A percentile compares a stretch with the other conserved stretches of the same genome.
phyloP scores from a whole-genome alignment of 2,113 vertebrate species.

The Cyrtonyx montezumae region DNA sequence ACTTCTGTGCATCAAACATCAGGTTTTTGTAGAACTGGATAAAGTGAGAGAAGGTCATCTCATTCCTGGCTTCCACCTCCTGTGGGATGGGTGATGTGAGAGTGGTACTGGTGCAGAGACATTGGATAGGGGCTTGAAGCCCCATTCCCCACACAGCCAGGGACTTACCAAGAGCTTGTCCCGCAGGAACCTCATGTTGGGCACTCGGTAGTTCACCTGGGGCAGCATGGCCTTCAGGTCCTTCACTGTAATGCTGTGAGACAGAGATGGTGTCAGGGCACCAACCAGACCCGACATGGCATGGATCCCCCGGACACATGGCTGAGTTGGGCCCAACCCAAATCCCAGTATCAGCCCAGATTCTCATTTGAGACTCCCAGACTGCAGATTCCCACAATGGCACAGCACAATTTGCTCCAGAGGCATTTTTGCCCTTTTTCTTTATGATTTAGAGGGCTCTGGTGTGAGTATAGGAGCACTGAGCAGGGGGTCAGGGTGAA shows the following conservation, averaged over 20 bases:
- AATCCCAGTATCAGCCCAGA: neutral
- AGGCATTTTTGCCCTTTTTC: neutral
- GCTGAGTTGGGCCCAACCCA: neutral
- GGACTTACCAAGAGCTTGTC: conserved; percentile 85
- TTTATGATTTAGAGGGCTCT: rapidly evolving
- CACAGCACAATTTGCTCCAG: neutral
- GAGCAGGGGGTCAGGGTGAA: neutral
- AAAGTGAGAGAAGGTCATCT: conserved; percentile 85
- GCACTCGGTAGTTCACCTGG: conserved; percentile 87
- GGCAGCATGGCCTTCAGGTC: conserved; percentile 87
- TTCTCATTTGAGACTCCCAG: rapidly evolving
- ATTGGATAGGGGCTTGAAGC: rapidly evolving
- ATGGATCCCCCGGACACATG: neutral
- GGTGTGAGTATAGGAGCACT: rapidly evolving
- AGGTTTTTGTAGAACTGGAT: conserved; percentile 88
- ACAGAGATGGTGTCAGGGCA: neutral
- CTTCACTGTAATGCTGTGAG: conserved; percentile 82
- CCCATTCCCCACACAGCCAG: neutral
- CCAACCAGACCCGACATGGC: rapidly evolving
- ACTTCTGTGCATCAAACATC: conserved; percentile 89
- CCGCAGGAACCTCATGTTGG: conserved; percentile 87
- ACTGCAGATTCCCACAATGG: neutral
- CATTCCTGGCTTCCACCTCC: conserved; percentile 86
- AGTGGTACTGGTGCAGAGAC: neutral
- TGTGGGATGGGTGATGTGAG: neutral